Conservation (phyloP, 2,797 vertebrate species). For the Hoplostethus atlanticus region DNA sequence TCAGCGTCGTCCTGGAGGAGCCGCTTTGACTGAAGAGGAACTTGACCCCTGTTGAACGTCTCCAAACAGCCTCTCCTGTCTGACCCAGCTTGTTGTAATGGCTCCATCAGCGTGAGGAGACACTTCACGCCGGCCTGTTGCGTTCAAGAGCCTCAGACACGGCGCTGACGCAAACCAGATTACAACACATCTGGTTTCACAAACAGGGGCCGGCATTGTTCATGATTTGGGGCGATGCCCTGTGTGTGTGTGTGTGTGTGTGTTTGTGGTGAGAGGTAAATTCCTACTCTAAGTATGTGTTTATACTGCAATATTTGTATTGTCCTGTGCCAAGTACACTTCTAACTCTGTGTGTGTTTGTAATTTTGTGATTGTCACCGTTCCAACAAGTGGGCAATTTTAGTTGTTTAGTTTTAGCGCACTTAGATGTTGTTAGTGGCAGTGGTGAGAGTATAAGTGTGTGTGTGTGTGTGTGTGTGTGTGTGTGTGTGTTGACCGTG, state of each 20-base stretch:
- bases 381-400: neutral
- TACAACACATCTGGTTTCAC: constrained; percentile 38
- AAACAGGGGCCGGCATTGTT: constrained; percentile 18
- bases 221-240: neutral
- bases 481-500: constrained; percentile 2
- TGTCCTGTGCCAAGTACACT: neutral
- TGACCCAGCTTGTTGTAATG: constrained; percentile 51
- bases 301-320: constrained; percentile 20
- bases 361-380: neutral
- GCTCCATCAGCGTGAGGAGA: constrained; percentile 48
- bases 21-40: constrained; percentile 41
- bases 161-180: constrained; percentile 27
- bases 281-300: no score
- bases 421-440: constrained; percentile 18
- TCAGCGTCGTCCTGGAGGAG: constrained; percentile 5
- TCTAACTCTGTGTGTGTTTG: neutral
- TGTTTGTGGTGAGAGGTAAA: no score
- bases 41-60: constrained; percentile 15
- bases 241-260: neutral
- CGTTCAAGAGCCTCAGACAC: constrained; percentile 54
- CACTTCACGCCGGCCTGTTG: constrained; percentile 52
- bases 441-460: neutral
- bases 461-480: constrained; percentile 3
- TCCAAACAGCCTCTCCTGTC: constrained; percentile 25
- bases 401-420: neutral